Percentiles rank a stretch among this genome's conserved stretches.
These are phyloP conservation scores for Phrynocephalus vlangalii DNA, from an alignment of 2,797 vertebrate species.

Conservation along the genomic window DNA sequence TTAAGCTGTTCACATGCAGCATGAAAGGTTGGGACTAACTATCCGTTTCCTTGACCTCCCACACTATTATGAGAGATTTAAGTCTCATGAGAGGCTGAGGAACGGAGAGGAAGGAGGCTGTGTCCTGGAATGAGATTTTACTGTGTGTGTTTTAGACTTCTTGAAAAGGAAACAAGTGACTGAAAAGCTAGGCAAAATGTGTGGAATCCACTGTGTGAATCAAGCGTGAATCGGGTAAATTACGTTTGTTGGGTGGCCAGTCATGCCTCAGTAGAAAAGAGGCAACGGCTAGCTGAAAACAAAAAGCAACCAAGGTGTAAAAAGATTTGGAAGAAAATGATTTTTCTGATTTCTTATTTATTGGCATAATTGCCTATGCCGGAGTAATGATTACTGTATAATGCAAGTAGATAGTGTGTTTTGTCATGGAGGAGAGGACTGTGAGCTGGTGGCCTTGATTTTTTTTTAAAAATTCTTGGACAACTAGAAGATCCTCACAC, in stretches of 20 bases:
- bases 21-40: conserved; percentile 42
- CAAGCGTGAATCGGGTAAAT: neutral
- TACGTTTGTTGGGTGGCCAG: neutral
- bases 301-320: rapidly evolving
- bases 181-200: neutral
- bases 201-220: neutral
- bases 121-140: neutral
- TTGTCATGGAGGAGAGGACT: too few relatives aligned
- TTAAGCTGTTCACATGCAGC: conserved; percentile 38
- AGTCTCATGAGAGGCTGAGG: neutral
- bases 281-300: neutral
- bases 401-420: neutral
- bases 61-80: conserved; percentile 21
- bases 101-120: conserved; percentile 19
- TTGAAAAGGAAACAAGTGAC: conserved; percentile 2
- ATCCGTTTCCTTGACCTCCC: conserved; percentile 19
- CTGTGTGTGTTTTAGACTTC: neutral
- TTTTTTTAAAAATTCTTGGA: too few relatives aligned
- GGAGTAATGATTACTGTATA: neutral
- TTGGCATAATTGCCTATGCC: too few relatives aligned
- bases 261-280: neutral
- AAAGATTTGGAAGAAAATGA: neutral
- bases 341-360: neutral
- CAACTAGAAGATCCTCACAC: too few relatives aligned
- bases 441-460: too few relatives aligned